Conservation (phyloP, 2,797 vertebrate species). For the Harpagifer antarcticus region DNA sequence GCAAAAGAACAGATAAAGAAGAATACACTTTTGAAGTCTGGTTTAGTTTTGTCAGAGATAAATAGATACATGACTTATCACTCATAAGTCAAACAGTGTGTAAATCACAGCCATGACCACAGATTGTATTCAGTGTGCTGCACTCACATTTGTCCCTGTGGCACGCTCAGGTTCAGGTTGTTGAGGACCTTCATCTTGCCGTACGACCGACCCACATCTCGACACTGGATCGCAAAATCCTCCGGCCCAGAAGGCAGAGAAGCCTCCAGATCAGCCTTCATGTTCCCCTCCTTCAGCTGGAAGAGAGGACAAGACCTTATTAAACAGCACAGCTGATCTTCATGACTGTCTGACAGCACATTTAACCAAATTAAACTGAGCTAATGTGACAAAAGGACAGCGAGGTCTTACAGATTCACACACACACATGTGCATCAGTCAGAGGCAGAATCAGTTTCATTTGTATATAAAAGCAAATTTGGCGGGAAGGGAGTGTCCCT, state of each 20-base stretch:
- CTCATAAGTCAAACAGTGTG: neutral
- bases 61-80: neutral
- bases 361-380: too few relatives aligned
- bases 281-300: conserved; percentile 60
- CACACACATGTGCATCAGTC: too few relatives aligned
- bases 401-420: too few relatives aligned
- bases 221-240: conserved; percentile 76
- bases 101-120: neutral
- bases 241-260: conserved; percentile 47
- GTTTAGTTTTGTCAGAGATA: neutral
- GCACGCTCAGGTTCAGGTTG: conserved; percentile 82
- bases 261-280: conserved; percentile 80
- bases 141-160: conserved; percentile 88
- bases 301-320: conserved; percentile 1
- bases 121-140: rapidly evolving
- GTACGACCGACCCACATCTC: conserved; percentile 84
- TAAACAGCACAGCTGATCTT: neutral
- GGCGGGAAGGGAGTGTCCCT: too few relatives aligned
- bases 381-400: too few relatives aligned
- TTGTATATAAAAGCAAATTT: too few relatives aligned
- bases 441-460: too few relatives aligned
- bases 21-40: neutral
- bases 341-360: neutral
- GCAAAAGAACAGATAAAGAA: neutral
- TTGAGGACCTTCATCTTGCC: conserved; percentile 85